These are phyloP conservation scores for Phalloptychus januarius DNA, from an alignment of 2,797 vertebrate genomes.

Conservation along the genomic window DNA sequence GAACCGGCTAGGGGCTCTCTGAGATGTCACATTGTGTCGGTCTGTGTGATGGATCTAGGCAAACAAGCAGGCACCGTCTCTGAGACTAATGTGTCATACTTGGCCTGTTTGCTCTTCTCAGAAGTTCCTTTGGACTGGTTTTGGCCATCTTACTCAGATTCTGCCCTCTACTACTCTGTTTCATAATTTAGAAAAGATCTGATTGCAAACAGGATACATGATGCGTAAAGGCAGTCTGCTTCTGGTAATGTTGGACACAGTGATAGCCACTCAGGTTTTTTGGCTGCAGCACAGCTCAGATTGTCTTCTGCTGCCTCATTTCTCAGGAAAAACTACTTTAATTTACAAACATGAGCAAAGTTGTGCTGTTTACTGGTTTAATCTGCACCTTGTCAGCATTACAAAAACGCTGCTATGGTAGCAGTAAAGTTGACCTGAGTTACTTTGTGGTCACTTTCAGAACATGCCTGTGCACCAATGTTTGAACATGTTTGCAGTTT, in stretches of 20 bases:
- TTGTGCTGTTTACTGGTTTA: constrained; percentile 20
- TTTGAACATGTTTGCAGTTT: constrained; percentile 63
- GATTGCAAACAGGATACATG: constrained; percentile 53
- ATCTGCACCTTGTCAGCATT: constrained; percentile 25
- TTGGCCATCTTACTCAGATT: constrained; percentile 37
- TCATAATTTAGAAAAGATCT: constrained; percentile 48
- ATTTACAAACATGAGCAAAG: constrained; percentile 35
- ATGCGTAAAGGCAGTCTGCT: constrained; percentile 53
- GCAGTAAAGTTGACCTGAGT: constrained; percentile 25
- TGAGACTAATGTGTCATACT: constrained; percentile 31
- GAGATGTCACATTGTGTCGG: constrained; percentile 16
- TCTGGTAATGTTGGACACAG: constrained; percentile 30
- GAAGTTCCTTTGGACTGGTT: constrained; percentile 18
- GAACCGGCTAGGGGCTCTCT: constrained; percentile 18
- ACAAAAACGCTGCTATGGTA: neutral
- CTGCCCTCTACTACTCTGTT: constrained; percentile 3
- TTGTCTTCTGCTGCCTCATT: constrained; percentile 26
- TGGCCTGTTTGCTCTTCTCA: constrained; percentile 27
- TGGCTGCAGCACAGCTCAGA: constrained; percentile 28
- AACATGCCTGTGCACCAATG: constrained; percentile 35
- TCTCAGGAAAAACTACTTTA: constrained; percentile 42
- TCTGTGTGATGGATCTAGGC: constrained; percentile 40
- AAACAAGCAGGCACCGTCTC: constrained; percentile 32
- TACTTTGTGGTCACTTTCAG: constrained; percentile 55
- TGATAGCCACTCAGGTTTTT: constrained; percentile 47